Percentiles rank a stretch among this genome's conserved stretches.
Conservation (phyloP, 2,888 invertebrate genomes). For the Pedicia rivosa region DNA sequence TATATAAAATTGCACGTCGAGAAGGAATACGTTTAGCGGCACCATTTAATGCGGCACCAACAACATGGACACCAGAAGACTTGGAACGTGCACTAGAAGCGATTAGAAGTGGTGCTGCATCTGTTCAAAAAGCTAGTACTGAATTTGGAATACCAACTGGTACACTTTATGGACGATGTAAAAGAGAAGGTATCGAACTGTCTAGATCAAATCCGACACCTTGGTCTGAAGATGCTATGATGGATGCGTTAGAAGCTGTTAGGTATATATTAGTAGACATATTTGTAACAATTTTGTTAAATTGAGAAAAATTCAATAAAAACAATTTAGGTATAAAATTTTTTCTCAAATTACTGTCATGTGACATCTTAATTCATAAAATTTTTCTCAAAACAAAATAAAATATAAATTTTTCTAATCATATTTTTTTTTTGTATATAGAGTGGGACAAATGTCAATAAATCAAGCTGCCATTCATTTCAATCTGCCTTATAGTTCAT, state of each 20-base stretch:
- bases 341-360: too few relatives aligned
- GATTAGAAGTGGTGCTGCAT: conserved; percentile 63
- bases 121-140: conserved; percentile 72
- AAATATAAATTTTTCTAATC: too few relatives aligned
- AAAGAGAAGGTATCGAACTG: conserved; percentile 76
- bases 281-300: not conserved
- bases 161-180: conserved; percentile 78
- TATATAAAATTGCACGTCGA: conserved; percentile 80
- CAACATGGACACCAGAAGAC: conserved; percentile 74
- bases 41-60: conserved; percentile 82
- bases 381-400: not conserved
- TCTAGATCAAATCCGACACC: conserved; percentile 82
- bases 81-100: conserved; percentile 65
- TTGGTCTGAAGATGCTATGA: conserved; percentile 90
- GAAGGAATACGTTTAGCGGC: conserved; percentile 79
- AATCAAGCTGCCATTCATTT: conserved; percentile 87
- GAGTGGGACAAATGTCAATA: conserved; percentile 83
- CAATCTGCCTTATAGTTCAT: conserved; percentile 77
- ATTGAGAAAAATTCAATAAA: not conserved
- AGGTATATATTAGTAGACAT: conserved; percentile 35
- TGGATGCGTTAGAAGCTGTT: conserved; percentile 76
- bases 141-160: conserved; percentile 79
- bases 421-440: conserved; percentile 26
- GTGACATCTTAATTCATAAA: too few relatives aligned
- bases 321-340: too few relatives aligned